Evolutionary conservation across 2,113 vertebrate genomes (phyloP).

Genomic region (Pteropus alecto): DNA sequence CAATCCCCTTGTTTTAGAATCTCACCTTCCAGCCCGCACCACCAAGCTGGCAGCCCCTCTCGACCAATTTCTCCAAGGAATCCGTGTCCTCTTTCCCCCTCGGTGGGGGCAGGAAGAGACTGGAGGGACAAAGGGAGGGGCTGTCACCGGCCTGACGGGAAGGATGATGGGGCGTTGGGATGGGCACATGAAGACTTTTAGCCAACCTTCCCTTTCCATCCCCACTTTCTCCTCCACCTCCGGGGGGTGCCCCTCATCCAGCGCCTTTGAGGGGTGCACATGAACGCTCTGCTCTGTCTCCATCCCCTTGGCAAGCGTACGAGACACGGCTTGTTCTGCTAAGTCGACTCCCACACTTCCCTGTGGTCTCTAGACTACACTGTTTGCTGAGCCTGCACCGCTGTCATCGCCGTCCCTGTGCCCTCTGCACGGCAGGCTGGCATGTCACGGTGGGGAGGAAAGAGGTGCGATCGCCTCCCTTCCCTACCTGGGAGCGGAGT

Average conservation of each 20-base stretch:
- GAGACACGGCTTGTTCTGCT: background rate
- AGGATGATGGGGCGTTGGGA: background rate
- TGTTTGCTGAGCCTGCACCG: background rate
- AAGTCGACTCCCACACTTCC: background rate
- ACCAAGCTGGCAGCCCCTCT: no score
- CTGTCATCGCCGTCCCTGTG: no score
- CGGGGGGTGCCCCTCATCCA: background rate
- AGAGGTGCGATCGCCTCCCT: background rate
- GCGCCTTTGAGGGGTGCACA: fast-evolving
- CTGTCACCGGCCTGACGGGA: no score
- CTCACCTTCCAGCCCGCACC: no score
- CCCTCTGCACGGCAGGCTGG: no score
- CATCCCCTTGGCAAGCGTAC: background rate
- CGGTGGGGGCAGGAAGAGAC: no score
- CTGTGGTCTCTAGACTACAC: background rate
- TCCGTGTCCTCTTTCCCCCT: no score
- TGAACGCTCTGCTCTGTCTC: background rate
- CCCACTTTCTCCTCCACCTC: background rate
- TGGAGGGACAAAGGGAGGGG: no score
- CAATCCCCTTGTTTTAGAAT: no score
- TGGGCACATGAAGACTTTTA: background rate
- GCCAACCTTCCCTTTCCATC: background rate
- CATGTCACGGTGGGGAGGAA: background rate
- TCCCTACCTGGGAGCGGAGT: background rate
- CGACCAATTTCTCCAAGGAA: no score